These are phyloP conservation scores for Brachionus angularis DNA, from an alignment of 1,140 invertebrate species.

Conservation along the genomic window DNA sequence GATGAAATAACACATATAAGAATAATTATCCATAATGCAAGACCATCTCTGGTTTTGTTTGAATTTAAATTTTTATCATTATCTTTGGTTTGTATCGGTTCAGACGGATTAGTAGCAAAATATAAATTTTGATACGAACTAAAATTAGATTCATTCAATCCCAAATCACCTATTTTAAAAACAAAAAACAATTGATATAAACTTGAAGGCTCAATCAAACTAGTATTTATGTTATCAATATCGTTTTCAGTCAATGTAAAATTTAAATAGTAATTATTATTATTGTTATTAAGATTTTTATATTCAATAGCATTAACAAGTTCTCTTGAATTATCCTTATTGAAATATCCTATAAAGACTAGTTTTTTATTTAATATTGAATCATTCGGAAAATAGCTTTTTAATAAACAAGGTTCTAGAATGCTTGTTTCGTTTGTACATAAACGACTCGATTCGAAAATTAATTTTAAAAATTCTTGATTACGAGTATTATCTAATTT, in stretches of 20 bases:
- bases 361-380: neutral
- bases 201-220: conserved; percentile 7
- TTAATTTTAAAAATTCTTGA: conserved; percentile 18
- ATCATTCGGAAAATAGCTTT: neutral
- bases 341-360: neutral
- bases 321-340: too few species aligned
- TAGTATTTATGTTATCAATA: neutral
- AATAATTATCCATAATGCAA: conserved; percentile 22
- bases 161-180: conserved; percentile 16
- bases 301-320: too few species aligned
- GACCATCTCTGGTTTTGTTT: neutral
- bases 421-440: neutral
- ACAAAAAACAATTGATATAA: conserved; percentile 34
- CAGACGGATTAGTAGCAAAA: neutral
- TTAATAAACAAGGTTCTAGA: neutral
- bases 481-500: conserved; percentile 1
- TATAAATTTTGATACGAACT: conserved; percentile 25
- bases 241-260: too few species aligned
- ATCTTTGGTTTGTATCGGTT: neutral
- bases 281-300: too few species aligned
- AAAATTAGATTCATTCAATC: too few species aligned
- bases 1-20: conserved; percentile 1
- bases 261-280: too few species aligned
- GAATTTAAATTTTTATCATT: neutral
- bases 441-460: neutral